Conservation (phyloP, 2,113 vertebrate species). For the Ornithorhynchus anatinus region DNA sequence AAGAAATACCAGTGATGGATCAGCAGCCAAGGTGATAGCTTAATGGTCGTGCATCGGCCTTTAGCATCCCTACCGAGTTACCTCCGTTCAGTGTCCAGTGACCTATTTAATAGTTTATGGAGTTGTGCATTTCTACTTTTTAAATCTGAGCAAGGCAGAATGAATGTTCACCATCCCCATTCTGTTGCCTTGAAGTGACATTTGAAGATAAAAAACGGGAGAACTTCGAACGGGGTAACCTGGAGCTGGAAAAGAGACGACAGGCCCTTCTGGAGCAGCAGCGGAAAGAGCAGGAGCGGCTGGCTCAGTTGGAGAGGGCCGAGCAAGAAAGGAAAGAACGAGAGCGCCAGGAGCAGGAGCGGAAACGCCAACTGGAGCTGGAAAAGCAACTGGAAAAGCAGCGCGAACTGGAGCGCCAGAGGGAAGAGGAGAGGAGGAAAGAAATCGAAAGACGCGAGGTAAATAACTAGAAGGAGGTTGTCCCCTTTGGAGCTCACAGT, state of each 20-base stretch:
- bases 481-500: too few species aligned
- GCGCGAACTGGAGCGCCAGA: conserved; percentile 77
- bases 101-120: too few species aligned
- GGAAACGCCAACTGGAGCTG: conserved; percentile 88
- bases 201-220: conserved; percentile 98
- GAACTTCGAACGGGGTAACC: conserved; percentile 95
- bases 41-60: too few species aligned
- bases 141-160: too few species aligned
- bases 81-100: too few species aligned
- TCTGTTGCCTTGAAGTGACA: conserved; percentile 72
- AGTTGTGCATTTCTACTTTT: too few species aligned
- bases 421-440: conserved; percentile 85
- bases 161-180: not conserved
- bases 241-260: conserved; percentile 93
- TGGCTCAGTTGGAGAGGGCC: conserved; percentile 88
- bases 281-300: conserved; percentile 93
- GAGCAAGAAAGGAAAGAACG: conserved; percentile 93
- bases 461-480: conserved; percentile 17
- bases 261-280: conserved; percentile 94
- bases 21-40: too few species aligned
- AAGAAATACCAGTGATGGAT: too few species aligned
- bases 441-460: conserved; percentile 92
- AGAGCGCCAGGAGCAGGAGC: conserved; percentile 90
- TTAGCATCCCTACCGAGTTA: too few species aligned
- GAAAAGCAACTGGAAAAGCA: conserved; percentile 92